Conservation (phyloP, 2,888 invertebrate genomes). For the Drosophila merina region DNA sequence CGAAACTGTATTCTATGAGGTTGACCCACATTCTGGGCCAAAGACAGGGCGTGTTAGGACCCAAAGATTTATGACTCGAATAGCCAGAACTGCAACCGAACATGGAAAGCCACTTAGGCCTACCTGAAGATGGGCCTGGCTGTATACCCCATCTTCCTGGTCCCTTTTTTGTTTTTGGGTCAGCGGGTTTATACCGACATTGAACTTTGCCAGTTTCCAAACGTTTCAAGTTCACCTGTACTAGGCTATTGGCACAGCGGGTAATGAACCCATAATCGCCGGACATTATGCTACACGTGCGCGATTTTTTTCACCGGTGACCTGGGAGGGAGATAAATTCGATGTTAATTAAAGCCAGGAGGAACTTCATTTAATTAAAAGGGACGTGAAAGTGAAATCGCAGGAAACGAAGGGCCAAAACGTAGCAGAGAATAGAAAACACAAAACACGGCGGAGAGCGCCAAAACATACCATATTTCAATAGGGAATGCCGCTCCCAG, state of each 20-base stretch:
- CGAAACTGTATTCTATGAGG: background rate
- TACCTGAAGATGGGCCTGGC: constrained; percentile 47
- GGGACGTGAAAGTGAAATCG: constrained; percentile 53
- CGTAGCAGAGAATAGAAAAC: constrained; percentile 53
- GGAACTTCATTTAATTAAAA: constrained; percentile 53
- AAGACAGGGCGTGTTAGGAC: constrained; percentile 44
- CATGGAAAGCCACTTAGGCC: constrained; percentile 74
- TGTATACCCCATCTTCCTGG: no score
- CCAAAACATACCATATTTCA: constrained; percentile 73
- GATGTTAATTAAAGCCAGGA: constrained; percentile 65
- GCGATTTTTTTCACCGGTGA: constrained; percentile 45
- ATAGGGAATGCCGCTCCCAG: constrained; percentile 64
- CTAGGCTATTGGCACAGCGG: constrained; percentile 50
- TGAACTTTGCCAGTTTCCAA: constrained; percentile 20
- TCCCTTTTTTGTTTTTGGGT: constrained; percentile 48
- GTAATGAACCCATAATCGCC: constrained; percentile 74
- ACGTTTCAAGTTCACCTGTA: constrained; percentile 38
- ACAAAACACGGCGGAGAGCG: constrained; percentile 37
- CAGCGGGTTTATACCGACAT: constrained; percentile 36
- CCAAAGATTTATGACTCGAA: constrained; percentile 63
- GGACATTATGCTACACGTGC: constrained; percentile 73
- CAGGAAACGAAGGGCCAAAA: constrained; percentile 36
- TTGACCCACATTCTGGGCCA: constrained; percentile 34
- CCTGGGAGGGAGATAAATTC: constrained; percentile 58
- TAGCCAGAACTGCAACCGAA: constrained; percentile 71